Percentiles rank a stretch among this genome's conserved stretches.
phyloP scores from a whole-genome alignment of 2,888 invertebrate genomes.

The Epiblema foenella region DNA sequence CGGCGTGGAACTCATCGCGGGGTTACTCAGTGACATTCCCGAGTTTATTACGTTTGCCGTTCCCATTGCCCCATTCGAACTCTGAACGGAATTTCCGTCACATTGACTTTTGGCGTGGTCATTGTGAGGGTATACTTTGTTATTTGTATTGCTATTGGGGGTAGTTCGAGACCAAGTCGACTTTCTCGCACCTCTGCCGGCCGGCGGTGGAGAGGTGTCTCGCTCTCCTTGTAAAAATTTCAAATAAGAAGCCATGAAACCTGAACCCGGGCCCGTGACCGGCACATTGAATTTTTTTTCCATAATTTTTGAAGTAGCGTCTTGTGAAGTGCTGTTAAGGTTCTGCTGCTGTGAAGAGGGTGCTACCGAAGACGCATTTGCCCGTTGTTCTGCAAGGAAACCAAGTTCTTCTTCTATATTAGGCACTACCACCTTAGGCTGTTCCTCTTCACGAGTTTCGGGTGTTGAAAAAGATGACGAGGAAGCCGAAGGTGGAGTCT shows the following conservation, averaged over 20 bases:
- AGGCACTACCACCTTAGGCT: slow-evolving; percentile 94
- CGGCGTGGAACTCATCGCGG: slow-evolving; percentile 69
- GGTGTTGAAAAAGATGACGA: slow-evolving; percentile 83
- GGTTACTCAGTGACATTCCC: slow-evolving; percentile 72
- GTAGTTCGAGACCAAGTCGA: slow-evolving; percentile 86
- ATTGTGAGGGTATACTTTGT: slow-evolving; percentile 70
- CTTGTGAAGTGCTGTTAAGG: slow-evolving; percentile 79
- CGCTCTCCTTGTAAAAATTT: slow-evolving; percentile 94
- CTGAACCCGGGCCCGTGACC: slow-evolving; percentile 87
- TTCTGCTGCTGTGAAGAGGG: slow-evolving; percentile 81
- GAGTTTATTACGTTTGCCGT: slow-evolving; percentile 66
- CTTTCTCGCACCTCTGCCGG: slow-evolving; percentile 87
- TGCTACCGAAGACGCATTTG: slow-evolving; percentile 81
- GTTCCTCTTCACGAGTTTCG: slow-evolving; percentile 87
- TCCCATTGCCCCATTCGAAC: slow-evolving; percentile 77
- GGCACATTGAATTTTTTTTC: slow-evolving; percentile 87
- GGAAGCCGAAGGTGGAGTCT: slow-evolving; percentile 85
- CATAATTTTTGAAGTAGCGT: slow-evolving; percentile 79
- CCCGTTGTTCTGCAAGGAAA: slow-evolving; percentile 88
- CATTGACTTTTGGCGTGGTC: slow-evolving; percentile 73
- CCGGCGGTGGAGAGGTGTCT: slow-evolving; percentile 92
- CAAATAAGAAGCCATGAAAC: slow-evolving; percentile 94
- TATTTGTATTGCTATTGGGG: slow-evolving; percentile 71
- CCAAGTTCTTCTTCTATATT: slow-evolving; percentile 95
- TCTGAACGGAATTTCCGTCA: slow-evolving; percentile 69